Conservation (phyloP, 2,797 vertebrate genomes). For the Lacerta agilis region DNA sequence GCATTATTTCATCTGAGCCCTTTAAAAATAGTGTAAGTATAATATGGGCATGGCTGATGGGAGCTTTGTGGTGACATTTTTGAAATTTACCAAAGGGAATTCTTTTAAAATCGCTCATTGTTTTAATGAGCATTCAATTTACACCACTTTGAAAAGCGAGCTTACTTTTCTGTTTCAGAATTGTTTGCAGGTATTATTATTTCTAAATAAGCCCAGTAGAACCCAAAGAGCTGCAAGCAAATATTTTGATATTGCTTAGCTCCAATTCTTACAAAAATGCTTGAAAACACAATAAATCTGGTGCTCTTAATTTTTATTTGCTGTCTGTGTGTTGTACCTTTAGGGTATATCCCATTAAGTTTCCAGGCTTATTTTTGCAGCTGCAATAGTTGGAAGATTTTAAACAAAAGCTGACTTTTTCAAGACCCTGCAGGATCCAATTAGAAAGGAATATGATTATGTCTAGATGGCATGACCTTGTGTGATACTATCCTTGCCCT, state of each 20-base stretch:
- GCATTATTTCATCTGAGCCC: no score
- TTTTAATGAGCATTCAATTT: not conserved
- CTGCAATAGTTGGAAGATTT: not conserved
- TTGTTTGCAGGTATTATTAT: not conserved
- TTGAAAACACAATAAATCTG: constrained; percentile 2
- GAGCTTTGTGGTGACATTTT: no score
- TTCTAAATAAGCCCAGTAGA: not conserved
- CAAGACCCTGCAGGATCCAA: not conserved
- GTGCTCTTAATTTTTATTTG: not conserved
- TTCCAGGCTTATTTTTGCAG: not conserved
- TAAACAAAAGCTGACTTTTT: not conserved
- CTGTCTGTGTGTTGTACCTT: not conserved
- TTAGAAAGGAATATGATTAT: not conserved
- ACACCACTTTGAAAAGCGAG: not conserved
- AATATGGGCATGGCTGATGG: no score
- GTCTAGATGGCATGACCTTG: not conserved
- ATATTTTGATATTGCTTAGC: not conserved
- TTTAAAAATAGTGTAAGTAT: no score
- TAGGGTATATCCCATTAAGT: not conserved
- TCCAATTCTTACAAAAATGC: not conserved
- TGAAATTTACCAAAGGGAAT: no score
- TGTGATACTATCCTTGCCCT: constrained; percentile 9
- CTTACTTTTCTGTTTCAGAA: not conserved
- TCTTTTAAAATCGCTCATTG: no score
- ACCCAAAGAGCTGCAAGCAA: not conserved